Base-by-base conservation (phyloP, 2,888 invertebrate species). In the Coelinius sp. region DNA sequence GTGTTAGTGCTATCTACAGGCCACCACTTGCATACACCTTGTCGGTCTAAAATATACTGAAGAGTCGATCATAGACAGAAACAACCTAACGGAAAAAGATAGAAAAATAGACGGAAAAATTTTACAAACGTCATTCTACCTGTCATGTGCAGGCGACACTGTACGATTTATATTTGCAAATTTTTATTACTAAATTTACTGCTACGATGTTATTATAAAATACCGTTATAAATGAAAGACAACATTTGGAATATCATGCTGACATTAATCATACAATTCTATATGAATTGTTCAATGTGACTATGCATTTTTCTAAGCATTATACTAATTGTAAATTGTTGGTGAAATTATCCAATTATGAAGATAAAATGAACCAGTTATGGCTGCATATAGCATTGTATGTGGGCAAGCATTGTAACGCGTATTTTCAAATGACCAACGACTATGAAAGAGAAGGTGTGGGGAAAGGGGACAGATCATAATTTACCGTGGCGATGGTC, bases 401-500 rank as follows among this genome's bases (percentile, higher is more conserved):
- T 41, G 44, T 68, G 41, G 68, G 46, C 49, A 53, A 24, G 46
- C 14, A 69, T 49, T 17, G 38, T 63, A 24, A 22, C 71, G 64
- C n/a, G 66, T 73, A 70, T 59, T 67, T 70, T 70, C 56, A 59
- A 53, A 70, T 59, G 52, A 35, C 44, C 27, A 20, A 35, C 66
- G 56, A 38, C n/a, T 31, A 59, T 31, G 59, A 35, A 35, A 22
- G 59, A 17, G 53, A 5, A 12, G 22, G 14, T 25, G 53, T 6
- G 4, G 12, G 5, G 53, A 22, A n/a, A 24, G 53, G 35, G 22
- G 41, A 56, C 56, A 65, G 70, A 31, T 70, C 64, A 75, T 73
- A 75, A 75, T 73, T 73, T 64, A 73, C 70, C 56, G 59, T 63
- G 71, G 63, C 44, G 44, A 52, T 68, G 66, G 67, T 62, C 72